Percentiles rank a stretch among this genome's conserved stretches.
phyloP scores from a whole-genome alignment of 2,797 vertebrate genomes.

The Neosalanx taihuensis region DNA sequence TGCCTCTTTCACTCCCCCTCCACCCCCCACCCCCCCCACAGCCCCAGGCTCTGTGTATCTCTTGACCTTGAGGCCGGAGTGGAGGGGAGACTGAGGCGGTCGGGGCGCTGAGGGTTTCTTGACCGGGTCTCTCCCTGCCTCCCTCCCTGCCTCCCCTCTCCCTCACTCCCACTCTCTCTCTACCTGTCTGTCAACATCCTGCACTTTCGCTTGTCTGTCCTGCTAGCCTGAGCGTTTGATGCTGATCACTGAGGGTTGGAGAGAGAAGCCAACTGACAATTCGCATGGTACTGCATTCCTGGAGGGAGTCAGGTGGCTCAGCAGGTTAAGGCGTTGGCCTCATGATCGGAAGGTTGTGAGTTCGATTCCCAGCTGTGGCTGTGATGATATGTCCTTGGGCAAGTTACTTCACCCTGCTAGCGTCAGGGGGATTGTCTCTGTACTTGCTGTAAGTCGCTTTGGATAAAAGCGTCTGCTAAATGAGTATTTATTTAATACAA shows the following conservation, averaged over 20 bases:
- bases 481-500: too few species aligned
- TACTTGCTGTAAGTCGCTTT: too few species aligned
- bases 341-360: too few species aligned
- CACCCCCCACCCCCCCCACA: constrained; percentile 54
- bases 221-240: neutral
- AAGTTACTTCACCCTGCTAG: too few species aligned
- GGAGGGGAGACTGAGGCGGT: constrained; percentile 55
- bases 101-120: constrained; percentile 47
- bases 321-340: too few species aligned
- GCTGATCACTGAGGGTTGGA: neutral
- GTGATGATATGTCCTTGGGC: too few species aligned
- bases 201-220: neutral
- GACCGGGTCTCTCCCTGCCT: constrained; percentile 4
- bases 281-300: neutral
- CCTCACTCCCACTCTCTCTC: constrained; percentile 6
- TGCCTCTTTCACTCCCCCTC: constrained; percentile 59
- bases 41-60: constrained; percentile 57
- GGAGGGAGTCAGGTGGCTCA: too few species aligned
- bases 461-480: too few species aligned
- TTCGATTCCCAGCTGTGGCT: too few species aligned
- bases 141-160: constrained; percentile 4
- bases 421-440: too few species aligned
- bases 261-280: neutral
- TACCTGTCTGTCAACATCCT: neutral
- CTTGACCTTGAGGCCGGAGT: constrained; percentile 68